Evolutionary conservation across 2,888 invertebrate genomes (phyloP).

Genomic region (Aphelenchoides bicaudatus): DNA sequence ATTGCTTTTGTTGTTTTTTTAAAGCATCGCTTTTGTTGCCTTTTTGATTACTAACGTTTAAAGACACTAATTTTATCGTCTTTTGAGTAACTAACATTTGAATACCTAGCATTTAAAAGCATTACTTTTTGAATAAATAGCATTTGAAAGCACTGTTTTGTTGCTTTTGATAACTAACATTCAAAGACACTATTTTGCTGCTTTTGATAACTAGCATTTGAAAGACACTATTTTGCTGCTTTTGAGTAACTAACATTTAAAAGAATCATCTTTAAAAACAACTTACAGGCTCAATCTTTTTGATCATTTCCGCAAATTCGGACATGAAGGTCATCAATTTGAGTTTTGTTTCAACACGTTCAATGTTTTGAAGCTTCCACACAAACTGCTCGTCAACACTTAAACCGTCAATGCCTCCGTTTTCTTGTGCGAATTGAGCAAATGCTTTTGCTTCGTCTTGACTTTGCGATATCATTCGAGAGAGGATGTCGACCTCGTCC

Average conservation of each 20-base stretch:
- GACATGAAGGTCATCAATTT: conserved; percentile 95
- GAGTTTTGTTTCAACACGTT: conserved; percentile 85
- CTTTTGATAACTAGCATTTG: too few species aligned
- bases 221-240: too few species aligned
- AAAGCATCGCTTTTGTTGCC: too few species aligned
- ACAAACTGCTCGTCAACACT: conserved; percentile 49
- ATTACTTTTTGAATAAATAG: too few species aligned
- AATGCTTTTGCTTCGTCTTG: conserved; percentile 88
- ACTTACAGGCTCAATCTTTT: conserved; percentile 81
- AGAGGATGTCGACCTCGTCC: conserved; percentile 78
- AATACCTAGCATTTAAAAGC: too few species aligned
- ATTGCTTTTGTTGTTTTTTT: too few species aligned
- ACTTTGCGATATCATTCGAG: conserved; percentile 86
- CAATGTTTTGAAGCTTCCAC: conserved; percentile 76
- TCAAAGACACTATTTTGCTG: too few species aligned
- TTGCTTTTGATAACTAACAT: too few species aligned
- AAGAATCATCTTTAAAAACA: not conserved
- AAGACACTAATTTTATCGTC: too few species aligned
- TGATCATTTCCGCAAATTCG: conserved; percentile 88
- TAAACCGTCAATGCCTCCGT: conserved; percentile 35
- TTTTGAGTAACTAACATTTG: too few species aligned
- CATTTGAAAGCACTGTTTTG: too few species aligned
- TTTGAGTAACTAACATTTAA: conserved; percentile 11
- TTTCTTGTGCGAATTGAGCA: conserved; percentile 66
- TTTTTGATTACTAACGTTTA: too few species aligned